Percentiles rank a stretch among this genome's conserved stretches.
These are phyloP conservation scores for Cyanoramphus novaezelandiae DNA, from an alignment of 2,113 vertebrate genomes.

Conservation along the genomic window DNA sequence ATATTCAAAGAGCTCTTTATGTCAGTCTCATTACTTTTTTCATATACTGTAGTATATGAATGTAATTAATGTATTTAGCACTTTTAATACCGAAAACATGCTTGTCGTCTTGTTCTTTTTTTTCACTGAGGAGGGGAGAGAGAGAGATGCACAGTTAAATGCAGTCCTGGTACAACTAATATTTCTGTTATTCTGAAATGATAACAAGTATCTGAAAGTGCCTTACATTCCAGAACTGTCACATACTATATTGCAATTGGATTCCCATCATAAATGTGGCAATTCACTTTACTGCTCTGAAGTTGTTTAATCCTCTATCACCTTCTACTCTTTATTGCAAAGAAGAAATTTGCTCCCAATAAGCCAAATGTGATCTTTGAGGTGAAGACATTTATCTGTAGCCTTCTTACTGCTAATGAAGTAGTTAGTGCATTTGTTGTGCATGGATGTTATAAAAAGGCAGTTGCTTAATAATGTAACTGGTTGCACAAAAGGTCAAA, in stretches of 20 bases:
- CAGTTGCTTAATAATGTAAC: background rate
- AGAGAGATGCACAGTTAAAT: background rate
- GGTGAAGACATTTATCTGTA: background rate
- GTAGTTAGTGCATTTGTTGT: background rate
- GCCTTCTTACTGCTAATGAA: background rate
- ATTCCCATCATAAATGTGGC: background rate
- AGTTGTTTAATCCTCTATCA: background rate
- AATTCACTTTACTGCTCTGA: background rate
- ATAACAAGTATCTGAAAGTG: background rate
- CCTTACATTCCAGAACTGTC: background rate
- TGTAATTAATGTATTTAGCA: background rate
- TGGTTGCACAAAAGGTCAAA: background rate
- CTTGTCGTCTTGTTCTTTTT: background rate
- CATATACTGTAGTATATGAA: background rate
- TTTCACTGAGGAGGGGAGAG: background rate
- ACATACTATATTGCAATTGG: background rate
- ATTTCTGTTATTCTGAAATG: background rate
- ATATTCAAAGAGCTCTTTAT: background rate
- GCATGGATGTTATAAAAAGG: background rate
- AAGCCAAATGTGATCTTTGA: background rate
- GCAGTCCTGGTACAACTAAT: background rate
- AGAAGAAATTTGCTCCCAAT: background rate
- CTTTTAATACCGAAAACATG: background rate
- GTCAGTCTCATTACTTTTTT: background rate
- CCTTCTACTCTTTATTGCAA: background rate